Conservation (phyloP, 2,797 vertebrate species). For the Crocodylus rhombifer region DNA sequence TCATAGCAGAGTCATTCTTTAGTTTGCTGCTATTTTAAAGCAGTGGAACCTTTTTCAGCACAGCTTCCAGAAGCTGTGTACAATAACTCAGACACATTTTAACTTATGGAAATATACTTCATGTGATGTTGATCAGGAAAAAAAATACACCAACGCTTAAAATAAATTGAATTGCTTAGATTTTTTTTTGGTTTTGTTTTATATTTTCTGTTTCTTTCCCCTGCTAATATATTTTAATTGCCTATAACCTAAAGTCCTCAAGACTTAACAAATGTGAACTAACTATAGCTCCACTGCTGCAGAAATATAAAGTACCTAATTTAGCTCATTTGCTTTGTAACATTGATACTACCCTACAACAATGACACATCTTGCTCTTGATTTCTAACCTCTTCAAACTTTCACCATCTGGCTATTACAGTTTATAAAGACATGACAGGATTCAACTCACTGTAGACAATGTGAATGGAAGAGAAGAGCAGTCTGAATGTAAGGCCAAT, state of each 20-base stretch:
- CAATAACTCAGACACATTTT: not conserved
- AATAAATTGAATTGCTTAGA: not conserved
- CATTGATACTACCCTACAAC: not conserved
- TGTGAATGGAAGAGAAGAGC: not conserved
- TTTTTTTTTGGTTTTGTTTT: not conserved
- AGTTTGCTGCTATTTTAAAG: not conserved
- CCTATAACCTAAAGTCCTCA: not conserved
- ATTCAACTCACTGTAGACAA: not conserved
- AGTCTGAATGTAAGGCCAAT: not conserved
- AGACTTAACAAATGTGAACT: not conserved
- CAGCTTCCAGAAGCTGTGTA: not conserved
- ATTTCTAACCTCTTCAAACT: not conserved
- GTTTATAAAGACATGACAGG: not conserved
- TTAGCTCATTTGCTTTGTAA: not conserved
- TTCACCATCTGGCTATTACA: not conserved
- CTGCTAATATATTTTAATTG: rapidly evolving
- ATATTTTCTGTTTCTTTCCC: not conserved
- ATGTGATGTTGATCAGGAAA: not conserved
- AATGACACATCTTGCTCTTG: not conserved
- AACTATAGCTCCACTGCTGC: not conserved
- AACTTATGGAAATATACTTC: not conserved
- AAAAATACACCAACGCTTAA: not conserved
- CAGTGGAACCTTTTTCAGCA: not conserved
- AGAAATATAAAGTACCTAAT: not conserved
- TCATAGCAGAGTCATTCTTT: not conserved